Evolutionary conservation across 2,888 invertebrate species (phyloP), one percentile per base, ranked within the genome.

Genomic region (Calameuta filiformis): DNA sequence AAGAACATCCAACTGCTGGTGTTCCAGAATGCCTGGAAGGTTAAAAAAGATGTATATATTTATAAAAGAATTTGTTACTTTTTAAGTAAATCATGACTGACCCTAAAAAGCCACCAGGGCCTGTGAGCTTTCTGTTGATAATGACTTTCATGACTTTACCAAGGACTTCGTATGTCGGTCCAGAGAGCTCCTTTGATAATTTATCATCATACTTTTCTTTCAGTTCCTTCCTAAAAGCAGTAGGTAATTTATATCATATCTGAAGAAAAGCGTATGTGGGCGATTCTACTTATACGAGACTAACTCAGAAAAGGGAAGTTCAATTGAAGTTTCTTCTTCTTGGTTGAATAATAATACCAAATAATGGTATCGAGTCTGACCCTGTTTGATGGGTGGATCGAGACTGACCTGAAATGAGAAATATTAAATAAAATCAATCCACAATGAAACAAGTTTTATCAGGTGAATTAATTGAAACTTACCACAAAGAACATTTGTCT

Each of bases 311-410:
- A 98, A 95, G 0, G 97, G 98, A 81, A 99, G 92, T 91, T 99
- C 98, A 84, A 99, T 93, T 15, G 96, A 95, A 1, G 96, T 96
- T 89, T 98, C 98, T 88, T 99, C 99, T 87, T 99, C 99, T 88
- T 97, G 97, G 73, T 96, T 96, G 91, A 99, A 99, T 73, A 99
- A 93, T 78, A 99, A 93, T 15, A 99, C 99, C 80, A 99, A 93
- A 90, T 97, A 99, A 88, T 98, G 99, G 90, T 99, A 99, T 82
- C 99, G 94, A 0, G 99, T 99, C 93, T 99, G 99, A 75, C 99
- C 99, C 91, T 99, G 99, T 89, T 99, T 99, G 86, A 99, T 99
- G 0, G 99, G 99, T 1, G 99, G 99, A 93, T 99, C 99, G 85
- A 99, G 93, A 76, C 98, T 98, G 71, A 94, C 92, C 94, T 94